Conservation (phyloP, 2,888 invertebrate genomes). For the Rhabditoides inermis region DNA sequence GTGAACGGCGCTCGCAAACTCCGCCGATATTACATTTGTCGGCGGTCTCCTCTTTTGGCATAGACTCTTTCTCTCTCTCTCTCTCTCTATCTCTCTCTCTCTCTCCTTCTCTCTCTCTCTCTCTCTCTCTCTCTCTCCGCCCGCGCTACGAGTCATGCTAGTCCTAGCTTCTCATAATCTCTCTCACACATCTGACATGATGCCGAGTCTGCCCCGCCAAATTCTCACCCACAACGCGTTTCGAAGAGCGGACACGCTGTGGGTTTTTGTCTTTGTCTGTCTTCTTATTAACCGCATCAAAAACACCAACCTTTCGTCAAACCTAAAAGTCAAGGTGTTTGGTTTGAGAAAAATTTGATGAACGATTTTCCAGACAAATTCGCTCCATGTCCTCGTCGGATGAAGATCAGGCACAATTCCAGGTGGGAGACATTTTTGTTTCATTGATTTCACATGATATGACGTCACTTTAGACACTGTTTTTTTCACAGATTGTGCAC, state of each 20-base stretch:
- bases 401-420: too few species aligned
- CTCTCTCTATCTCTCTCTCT: slow-evolving; percentile 4
- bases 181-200: background rate
- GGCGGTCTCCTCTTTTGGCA: slow-evolving; percentile 9
- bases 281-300: too few species aligned
- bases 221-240: too few species aligned
- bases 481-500: too few species aligned
- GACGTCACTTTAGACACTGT: too few species aligned
- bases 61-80: background rate
- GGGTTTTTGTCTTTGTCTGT: background rate
- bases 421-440: too few species aligned
- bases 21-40: slow-evolving; percentile 12
- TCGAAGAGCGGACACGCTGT: too few species aligned
- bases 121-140: background rate
- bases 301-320: too few species aligned
- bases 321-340: too few species aligned
- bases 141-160: background rate
- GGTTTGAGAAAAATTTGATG: too few species aligned
- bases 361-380: slow-evolving; percentile 24
- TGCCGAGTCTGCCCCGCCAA: too few species aligned
- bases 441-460: too few species aligned
- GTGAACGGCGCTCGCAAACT: slow-evolving; percentile 3
- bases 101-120: background rate
- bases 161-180: background rate
- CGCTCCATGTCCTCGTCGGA: slow-evolving; percentile 64